These are phyloP conservation scores for Artibeus jamaicensis DNA, from an alignment of 2,797 vertebrate genomes.

Conservation along the genomic window DNA sequence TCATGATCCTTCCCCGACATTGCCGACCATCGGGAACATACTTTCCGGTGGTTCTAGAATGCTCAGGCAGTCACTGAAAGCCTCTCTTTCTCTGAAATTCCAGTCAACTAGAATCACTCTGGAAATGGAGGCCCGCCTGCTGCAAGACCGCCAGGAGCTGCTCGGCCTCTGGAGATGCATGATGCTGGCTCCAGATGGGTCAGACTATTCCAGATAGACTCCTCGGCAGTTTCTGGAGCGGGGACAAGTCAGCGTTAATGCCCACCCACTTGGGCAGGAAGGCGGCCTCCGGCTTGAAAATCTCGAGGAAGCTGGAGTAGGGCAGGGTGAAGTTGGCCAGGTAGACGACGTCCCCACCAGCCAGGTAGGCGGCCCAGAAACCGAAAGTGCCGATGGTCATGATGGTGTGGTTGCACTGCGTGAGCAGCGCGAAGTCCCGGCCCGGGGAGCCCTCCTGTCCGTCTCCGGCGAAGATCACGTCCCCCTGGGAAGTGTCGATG, in stretches of 20 bases:
- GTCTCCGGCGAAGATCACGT: conserved; percentile 74
- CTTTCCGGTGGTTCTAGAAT: neutral
- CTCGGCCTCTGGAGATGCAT: neutral
- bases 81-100: neutral
- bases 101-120: neutral
- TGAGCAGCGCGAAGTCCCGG: conserved; percentile 71
- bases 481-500: conserved; percentile 54
- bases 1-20: neutral
- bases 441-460: neutral
- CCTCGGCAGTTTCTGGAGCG: neutral
- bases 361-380: conserved; percentile 76
- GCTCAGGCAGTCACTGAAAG: neutral
- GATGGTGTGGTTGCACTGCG: conserved; percentile 77
- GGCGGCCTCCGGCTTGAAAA: conserved; percentile 76
- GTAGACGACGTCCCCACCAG: conserved; percentile 73
- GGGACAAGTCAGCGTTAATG: conserved; percentile 73
- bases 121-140: neutral
- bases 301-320: conserved; percentile 67
- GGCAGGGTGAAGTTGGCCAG: conserved; percentile 79
- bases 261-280: conserved; percentile 79
- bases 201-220: neutral
- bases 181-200: fast-evolving
- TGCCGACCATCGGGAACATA: neutral
- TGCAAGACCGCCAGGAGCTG: neutral
- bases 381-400: conserved; percentile 80